Conservation (phyloP, 1,140 invertebrate species). For the Lepidurus packardi region DNA sequence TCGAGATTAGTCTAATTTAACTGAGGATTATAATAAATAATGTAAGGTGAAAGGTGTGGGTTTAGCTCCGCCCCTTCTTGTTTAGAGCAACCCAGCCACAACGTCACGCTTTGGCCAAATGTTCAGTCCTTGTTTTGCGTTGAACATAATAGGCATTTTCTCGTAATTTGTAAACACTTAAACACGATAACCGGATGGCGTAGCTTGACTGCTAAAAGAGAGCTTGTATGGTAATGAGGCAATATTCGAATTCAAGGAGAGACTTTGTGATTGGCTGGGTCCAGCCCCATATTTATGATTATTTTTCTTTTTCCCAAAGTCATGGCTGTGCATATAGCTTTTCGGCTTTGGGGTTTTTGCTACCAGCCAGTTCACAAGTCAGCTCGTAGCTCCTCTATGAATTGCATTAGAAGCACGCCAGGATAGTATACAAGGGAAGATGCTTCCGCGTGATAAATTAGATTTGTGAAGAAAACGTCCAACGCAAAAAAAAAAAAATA, state of each 20-base stretch:
- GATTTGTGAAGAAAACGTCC: not conserved
- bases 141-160: too few species aligned
- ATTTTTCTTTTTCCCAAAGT: not conserved
- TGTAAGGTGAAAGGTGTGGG: too few species aligned
- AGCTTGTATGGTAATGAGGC: constrained; percentile 1
- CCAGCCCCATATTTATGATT: not conserved
- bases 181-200: not conserved
- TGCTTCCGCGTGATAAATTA: constrained; percentile 19
- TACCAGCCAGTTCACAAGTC: constrained; percentile 18
- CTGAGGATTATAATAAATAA: too few species aligned
- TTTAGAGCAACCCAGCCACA: too few species aligned
- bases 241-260: not conserved
- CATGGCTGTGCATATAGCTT: not conserved
- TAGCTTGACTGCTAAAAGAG: not conserved
- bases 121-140: too few species aligned
- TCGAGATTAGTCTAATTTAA: too few species aligned
- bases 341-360: not conserved
- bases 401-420: constrained; percentile 14
- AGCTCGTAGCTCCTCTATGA: not conserved
- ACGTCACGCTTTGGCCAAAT: too few species aligned
- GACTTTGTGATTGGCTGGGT: not conserved
- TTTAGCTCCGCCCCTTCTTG: too few species aligned
- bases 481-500: not conserved
- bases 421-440: not conserved
- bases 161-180: not conserved